Percentiles rank a stretch among this genome's conserved stretches.
phyloP scores from a whole-genome alignment of 2,797 vertebrate genomes.

The Sardinella longiceps region DNA sequence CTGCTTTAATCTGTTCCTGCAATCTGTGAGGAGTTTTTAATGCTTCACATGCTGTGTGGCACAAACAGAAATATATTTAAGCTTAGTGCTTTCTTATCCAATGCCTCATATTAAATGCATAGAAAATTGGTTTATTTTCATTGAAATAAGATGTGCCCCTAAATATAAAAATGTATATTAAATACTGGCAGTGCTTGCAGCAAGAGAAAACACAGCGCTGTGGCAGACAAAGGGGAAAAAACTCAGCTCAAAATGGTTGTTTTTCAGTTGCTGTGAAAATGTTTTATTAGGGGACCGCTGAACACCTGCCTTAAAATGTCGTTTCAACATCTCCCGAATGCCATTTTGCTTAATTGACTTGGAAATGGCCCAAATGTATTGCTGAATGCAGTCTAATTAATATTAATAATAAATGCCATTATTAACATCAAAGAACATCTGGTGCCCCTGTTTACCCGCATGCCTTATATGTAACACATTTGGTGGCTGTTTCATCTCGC shows the following conservation, averaged over 20 bases:
- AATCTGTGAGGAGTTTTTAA: constrained; percentile 47
- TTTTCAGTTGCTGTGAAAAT: constrained; percentile 96
- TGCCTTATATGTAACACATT: constrained; percentile 99
- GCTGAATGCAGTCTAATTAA: constrained; percentile 99
- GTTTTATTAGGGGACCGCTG: constrained; percentile 97
- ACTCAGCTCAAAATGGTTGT: constrained; percentile 89
- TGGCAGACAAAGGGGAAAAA: constrained; percentile 74
- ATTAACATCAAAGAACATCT: constrained; percentile 99
- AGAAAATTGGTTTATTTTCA: constrained; percentile 39
- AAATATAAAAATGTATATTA: constrained; percentile 58
- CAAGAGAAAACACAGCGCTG: constrained; percentile 55
- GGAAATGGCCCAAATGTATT: constrained; percentile 99
- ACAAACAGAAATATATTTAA: not conserved
- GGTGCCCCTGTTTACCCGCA: constrained; percentile 99
- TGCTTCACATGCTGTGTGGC: constrained; percentile 6
- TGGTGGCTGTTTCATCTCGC: constrained; percentile 97
- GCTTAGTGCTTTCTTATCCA: constrained; percentile 43
- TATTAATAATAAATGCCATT: constrained; percentile 99
- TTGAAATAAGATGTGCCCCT: constrained; percentile 41
- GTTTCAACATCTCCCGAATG: constrained; percentile 99
- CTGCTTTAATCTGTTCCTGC: constrained; percentile 56
- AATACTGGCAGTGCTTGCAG: constrained; percentile 54
- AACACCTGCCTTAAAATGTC: constrained; percentile 99
- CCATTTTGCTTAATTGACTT: constrained; percentile 99
- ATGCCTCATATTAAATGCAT: constrained; percentile 63